Evolutionary conservation across 2,113 vertebrate species (phyloP), one percentile per base, ranked within the genome.

Genomic region (Ameiurus melas): DNA sequence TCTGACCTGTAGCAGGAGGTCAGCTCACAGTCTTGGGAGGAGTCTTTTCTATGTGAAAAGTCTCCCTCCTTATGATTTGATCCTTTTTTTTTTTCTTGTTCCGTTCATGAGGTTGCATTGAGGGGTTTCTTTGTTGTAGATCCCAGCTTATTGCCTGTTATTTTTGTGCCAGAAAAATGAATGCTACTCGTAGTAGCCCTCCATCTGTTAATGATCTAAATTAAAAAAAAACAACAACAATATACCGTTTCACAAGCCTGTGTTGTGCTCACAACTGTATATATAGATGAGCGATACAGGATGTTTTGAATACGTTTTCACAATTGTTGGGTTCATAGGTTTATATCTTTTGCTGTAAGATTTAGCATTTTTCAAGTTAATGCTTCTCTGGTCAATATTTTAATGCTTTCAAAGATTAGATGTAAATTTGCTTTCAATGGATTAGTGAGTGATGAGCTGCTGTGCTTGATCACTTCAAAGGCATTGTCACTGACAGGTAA

Each of bases 1-100:
- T 71, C 39, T 77, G 82, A 77, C 82, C 81, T 84, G 70, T 78
- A 64, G 80, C n/a, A 22, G 27, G 62, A 64, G 70, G 80, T 71
- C 68, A 51, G 8, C 3, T 2, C 80, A 20, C 70, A 62, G 13
- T 36, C 36, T 36, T 55, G 51, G 86, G 27, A 83, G 66, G 53
- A 86, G 53, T 62, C 39, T 86, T 12, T 60, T 77, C 33, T 86
- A 16, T 82, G 30, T 36, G n/a, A 87, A 80, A 79, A 36, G 27
- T 55, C 19, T 66, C 62, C 13, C 58, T 58, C 10, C 79, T 30
- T 22, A 5, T 4, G 12, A 20, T 71, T 36, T 55, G 36, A n/a
- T 47, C 36, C 14, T 19, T 53, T 85, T 43, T 43, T 43, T 4
- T 43, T 43, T 43, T 43, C 4, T 43, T 81, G 62, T 58, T 71